Base-by-base conservation (phyloP, 2,888 invertebrate genomes). In the Diabrotica balteata region DNA sequence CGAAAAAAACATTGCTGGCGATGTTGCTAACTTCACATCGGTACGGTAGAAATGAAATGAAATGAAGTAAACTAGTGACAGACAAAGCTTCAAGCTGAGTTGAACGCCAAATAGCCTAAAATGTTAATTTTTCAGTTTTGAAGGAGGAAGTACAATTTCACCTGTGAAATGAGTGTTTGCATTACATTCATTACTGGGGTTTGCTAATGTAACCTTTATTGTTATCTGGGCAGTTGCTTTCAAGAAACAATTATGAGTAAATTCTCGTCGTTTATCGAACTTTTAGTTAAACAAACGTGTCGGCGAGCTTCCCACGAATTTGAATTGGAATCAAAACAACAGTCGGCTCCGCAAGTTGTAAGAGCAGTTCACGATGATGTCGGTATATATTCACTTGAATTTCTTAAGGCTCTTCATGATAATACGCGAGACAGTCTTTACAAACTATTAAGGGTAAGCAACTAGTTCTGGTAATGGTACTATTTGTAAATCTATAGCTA, bases 341-440 rank as follows among this genome's bases (percentile, higher is more conserved):
- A 70, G 62, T 76, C 72, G 57, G 73, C 76, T 61, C 75, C 77
- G 54, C 71, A 73, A 55, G 63, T 74, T 62, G 72, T 68, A 54
- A 66, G 59, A 10, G 59, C 60, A 63, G 64, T 68, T 42, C 59
- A 66, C 44, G 64, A 68, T 66, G 63, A 63, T 7, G 63, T 65
- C 52, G 67, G 76, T 68, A 78, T 78, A 66, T 80, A 79, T 73
- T 80, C 80, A 11, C 69, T 75, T 59, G 76, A 80, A 68, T 78
- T 79, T 73, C 69, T 80, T 51, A 79, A 77, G 67, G 70, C 72
- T 45, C 70, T 80, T 47, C 76, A 80, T 71, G 80, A 80, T 65
- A 74, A 76, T 62, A 78, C 80, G 17, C 71, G 75, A 55, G 78
- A 77, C 57, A 72, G 78, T 65, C 70, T 80, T 59, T 73, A 75